Conservation (phyloP, 2,113 vertebrate genomes). For the Chaenocephalus aceratus region DNA sequence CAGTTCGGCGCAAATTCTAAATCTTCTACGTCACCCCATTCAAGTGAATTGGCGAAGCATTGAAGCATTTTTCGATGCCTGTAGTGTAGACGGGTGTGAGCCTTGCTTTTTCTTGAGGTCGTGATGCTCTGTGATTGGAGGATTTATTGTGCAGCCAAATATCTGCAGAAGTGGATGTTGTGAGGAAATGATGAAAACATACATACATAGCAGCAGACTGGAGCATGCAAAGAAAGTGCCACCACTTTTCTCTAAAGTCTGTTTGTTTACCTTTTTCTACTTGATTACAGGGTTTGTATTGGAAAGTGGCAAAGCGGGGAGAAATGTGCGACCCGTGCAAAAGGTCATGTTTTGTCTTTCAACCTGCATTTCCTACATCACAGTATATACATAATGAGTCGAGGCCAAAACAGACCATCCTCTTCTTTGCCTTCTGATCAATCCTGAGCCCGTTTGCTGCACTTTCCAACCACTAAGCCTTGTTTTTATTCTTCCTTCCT, state of each 20-base stretch:
- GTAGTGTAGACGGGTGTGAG: no score
- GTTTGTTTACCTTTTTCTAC: not conserved
- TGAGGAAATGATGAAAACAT: no score
- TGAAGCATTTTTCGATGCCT: no score
- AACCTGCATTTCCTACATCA: not conserved
- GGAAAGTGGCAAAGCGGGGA: not conserved
- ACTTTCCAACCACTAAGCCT: constrained; percentile 1
- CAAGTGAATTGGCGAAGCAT: no score
- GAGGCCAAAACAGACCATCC: not conserved
- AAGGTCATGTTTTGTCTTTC: not conserved
- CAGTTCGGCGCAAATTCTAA: no score
- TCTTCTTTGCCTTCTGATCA: not conserved
- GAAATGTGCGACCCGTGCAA: not conserved
- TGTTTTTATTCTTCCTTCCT: constrained; percentile 32
- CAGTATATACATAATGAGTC: not conserved
- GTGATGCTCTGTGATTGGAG: not conserved
- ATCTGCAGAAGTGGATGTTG: no score
- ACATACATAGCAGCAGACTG: not conserved
- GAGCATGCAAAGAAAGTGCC: constrained; percentile 3
- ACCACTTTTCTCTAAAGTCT: not conserved
- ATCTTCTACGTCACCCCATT: no score
- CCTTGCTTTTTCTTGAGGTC: not conserved
- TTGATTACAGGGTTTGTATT: not conserved
- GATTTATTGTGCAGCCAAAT: not conserved
- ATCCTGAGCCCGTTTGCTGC: not conserved